phyloP scores from a whole-genome alignment of 1,140 invertebrate species.

The Heliconius hermathena region DNA sequence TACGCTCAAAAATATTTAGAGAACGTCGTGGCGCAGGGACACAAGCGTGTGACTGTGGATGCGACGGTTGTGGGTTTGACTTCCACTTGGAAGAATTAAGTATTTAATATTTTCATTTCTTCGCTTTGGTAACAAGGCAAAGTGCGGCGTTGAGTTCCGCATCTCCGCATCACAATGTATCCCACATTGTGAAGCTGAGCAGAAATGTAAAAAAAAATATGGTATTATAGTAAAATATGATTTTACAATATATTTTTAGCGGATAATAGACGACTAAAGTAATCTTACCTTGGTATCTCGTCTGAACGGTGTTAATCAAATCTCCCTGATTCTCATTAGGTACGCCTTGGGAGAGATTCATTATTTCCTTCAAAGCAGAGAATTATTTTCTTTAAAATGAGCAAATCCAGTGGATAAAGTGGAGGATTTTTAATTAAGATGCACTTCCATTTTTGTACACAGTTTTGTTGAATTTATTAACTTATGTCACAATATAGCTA shows the following conservation, averaged over 20 bases:
- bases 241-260: neutral
- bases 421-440: neutral
- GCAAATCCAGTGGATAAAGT: neutral
- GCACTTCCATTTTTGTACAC: neutral
- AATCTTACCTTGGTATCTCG: neutral
- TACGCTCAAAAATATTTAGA: neutral
- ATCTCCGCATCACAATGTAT: too few relatives aligned
- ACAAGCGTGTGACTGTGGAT: too few relatives aligned
- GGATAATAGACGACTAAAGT: neutral
- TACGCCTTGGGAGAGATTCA: neutral
- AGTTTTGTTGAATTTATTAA: neutral
- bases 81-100: too few relatives aligned
- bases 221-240: neutral
- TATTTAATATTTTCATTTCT: too few relatives aligned
- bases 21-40: too few relatives aligned
- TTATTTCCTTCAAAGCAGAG: neutral
- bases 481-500: neutral
- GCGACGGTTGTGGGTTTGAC: too few relatives aligned
- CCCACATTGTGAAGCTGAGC: too few relatives aligned
- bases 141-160: too few relatives aligned
- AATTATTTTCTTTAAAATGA: constrained; percentile 1
- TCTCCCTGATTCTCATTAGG: neutral
- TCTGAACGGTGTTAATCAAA: constrained; percentile 5
- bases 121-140: too few relatives aligned
- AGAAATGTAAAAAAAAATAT: too few relatives aligned